Conservation (phyloP, 2,888 invertebrate genomes). For the Epirrhoe alternata region DNA sequence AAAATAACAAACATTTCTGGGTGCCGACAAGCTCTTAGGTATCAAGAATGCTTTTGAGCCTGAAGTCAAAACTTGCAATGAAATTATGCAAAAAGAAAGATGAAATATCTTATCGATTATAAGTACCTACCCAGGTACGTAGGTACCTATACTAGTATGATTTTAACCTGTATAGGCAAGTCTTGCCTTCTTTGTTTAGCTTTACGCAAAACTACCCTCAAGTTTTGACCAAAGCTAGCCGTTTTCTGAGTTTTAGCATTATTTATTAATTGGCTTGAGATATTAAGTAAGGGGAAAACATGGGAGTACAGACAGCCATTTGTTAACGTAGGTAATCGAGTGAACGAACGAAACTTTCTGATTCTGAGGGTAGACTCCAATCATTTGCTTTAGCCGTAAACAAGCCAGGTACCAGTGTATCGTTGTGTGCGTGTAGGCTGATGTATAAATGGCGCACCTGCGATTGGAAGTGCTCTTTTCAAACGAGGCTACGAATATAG, state of each 20-base stretch:
- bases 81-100: too few species aligned
- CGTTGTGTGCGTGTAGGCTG: conserved; percentile 37
- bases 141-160: too few species aligned
- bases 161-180: too few species aligned
- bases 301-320: neutral
- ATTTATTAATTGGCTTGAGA: neutral
- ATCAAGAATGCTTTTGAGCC: too few species aligned
- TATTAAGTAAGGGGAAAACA: neutral
- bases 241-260: neutral
- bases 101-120: too few species aligned
- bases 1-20: too few species aligned
- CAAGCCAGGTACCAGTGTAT: conserved; percentile 37
- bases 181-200: too few species aligned
- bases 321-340: neutral
- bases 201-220: conserved; percentile 13
- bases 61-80: too few species aligned
- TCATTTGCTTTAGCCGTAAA: conserved; percentile 22
- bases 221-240: neutral
- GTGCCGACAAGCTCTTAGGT: too few species aligned
- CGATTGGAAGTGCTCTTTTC: conserved; percentile 47
- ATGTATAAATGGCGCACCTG: conserved; percentile 58
- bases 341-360: neutral
- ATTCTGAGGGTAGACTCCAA: conserved; percentile 48
- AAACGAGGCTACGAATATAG: conserved; percentile 22
- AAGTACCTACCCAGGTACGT: too few species aligned